Percentiles rank a stretch among this genome's conserved stretches.
Conservation (phyloP, 2,888 invertebrate genomes). For the Escarpia spicata region DNA sequence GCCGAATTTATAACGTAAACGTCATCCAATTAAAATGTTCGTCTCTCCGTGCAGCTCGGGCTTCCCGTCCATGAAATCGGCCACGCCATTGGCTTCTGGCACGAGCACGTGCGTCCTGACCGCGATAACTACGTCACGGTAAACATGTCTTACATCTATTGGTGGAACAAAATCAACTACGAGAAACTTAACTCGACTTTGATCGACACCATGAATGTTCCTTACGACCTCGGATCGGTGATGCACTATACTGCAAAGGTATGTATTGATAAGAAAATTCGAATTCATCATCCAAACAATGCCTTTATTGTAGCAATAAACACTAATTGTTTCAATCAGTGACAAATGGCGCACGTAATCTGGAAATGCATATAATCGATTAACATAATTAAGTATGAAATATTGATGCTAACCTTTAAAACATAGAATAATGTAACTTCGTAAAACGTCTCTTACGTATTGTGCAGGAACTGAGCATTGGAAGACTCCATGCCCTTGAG, state of each 20-base stretch:
- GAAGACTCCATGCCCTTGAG: neutral
- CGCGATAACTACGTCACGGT: constrained; percentile 5
- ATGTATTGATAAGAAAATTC: neutral
- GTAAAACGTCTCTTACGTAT: neutral
- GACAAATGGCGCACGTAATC: neutral
- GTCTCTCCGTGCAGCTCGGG: neutral
- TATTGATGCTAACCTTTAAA: neutral
- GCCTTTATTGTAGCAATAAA: neutral
- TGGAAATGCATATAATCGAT: no score
- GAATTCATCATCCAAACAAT: neutral
- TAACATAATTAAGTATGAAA: neutral
- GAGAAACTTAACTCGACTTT: neutral
- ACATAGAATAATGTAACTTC: neutral
- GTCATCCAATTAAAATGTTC: neutral
- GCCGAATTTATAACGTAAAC: neutral
- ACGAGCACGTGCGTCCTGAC: constrained; percentile 22
- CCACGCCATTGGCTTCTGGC: constrained; percentile 22
- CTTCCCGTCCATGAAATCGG: neutral
- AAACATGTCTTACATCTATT: neutral
- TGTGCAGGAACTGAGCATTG: neutral
- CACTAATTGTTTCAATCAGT: neutral
- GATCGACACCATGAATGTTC: constrained; percentile 5
- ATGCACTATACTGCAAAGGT: constrained; percentile 10
- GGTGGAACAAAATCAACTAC: neutral
- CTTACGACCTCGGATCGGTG: constrained; percentile 8